phyloP scores from a whole-genome alignment of 1,140 invertebrate species.

The Hycleus cichorii region DNA sequence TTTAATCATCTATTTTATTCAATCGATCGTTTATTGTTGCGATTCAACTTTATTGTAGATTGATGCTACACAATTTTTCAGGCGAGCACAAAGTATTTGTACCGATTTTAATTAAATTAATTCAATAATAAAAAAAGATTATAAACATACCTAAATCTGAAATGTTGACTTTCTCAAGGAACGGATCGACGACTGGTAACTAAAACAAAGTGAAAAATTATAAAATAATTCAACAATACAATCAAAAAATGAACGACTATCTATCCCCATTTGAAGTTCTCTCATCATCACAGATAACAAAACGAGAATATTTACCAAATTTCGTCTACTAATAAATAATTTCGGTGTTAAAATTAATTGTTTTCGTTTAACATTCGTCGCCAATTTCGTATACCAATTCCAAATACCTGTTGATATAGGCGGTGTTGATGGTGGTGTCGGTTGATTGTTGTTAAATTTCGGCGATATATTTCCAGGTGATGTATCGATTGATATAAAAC shows the following conservation, averaged over 20 bases:
- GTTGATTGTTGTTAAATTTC: not conserved
- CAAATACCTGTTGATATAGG: slow-evolving; percentile 33
- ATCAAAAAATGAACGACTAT: too few relatives aligned
- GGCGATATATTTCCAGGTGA: not conserved
- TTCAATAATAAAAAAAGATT: too few relatives aligned
- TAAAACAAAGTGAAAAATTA: slow-evolving; percentile 50
- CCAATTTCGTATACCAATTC: slow-evolving; percentile 46
- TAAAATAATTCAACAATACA: not conserved
- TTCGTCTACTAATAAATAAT: slow-evolving; percentile 40
- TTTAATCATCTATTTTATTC: too few relatives aligned
- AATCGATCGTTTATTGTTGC: too few relatives aligned
- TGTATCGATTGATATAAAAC: slow-evolving; percentile 14
- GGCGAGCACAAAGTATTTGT: too few relatives aligned
- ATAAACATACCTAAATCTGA: slow-evolving; percentile 72
- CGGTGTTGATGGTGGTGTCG: slow-evolving; percentile 38
- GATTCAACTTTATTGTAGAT: too few relatives aligned
- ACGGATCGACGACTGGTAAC: slow-evolving; percentile 82
- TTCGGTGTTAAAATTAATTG: slow-evolving; percentile 41
- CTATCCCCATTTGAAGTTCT: not conserved
- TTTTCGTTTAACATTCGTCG: slow-evolving; percentile 43
- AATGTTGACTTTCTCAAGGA: slow-evolving; percentile 78
- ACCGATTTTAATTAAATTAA: too few relatives aligned
- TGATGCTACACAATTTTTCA: too few relatives aligned
- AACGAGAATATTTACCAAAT: slow-evolving; percentile 25
- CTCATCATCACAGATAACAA: not conserved